These are phyloP conservation scores for Megathymus violae DNA, from an alignment of 1,140 invertebrate genomes.

Conservation along the genomic window DNA sequence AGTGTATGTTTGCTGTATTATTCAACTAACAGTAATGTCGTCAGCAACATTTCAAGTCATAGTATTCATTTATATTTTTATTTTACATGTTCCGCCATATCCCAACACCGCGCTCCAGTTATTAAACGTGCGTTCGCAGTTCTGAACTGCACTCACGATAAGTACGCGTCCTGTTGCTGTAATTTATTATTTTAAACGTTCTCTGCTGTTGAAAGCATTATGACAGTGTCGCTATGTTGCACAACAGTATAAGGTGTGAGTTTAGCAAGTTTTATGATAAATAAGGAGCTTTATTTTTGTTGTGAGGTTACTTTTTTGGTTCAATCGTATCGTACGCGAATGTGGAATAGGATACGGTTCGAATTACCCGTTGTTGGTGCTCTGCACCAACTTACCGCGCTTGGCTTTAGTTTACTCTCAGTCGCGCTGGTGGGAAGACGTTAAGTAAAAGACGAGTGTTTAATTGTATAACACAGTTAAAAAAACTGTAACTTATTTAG, in stretches of 20 bases:
- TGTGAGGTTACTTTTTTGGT: too few species aligned
- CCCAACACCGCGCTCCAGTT: not conserved
- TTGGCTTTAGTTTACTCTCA: too few species aligned
- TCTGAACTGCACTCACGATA: slow-evolving; percentile 5
- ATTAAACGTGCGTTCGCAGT: not conserved
- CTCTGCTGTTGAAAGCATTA: slow-evolving; percentile 2
- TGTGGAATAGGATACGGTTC: too few species aligned
- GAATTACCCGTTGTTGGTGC: too few species aligned
- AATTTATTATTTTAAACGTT: not conserved
- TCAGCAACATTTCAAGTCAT: not conserved
- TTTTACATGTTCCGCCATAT: slow-evolving; percentile 4
- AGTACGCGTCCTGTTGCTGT: slow-evolving; percentile 2
- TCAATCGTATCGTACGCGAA: too few species aligned
- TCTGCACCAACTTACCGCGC: too few species aligned
- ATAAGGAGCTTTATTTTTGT: not conserved
- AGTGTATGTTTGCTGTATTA: too few species aligned
- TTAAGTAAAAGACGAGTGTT: too few species aligned
- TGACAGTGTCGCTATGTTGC: not conserved
- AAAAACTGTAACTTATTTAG: too few species aligned
- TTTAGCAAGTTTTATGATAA: not conserved
- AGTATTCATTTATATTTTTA: not conserved
- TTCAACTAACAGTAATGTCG: too few species aligned
- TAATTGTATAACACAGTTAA: too few species aligned
- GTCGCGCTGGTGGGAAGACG: too few species aligned
- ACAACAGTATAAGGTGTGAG: not conserved